These are phyloP conservation scores for Salminus brasiliensis DNA, from an alignment of 2,113 vertebrate species.

Conservation along the genomic window DNA sequence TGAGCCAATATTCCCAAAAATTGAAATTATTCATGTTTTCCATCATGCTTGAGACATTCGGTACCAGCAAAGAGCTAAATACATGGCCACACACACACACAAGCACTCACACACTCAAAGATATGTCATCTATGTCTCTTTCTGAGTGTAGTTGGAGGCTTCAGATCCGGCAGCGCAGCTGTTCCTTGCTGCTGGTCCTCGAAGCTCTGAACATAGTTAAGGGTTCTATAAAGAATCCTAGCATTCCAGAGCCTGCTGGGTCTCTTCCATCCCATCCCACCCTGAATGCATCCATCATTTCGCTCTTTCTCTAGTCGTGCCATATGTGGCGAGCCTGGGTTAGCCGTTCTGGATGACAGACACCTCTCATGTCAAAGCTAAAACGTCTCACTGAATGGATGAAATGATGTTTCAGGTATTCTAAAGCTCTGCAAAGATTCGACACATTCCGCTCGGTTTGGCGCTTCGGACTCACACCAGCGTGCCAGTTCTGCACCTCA, in stretches of 20 bases:
- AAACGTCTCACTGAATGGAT: slow-evolving; percentile 3
- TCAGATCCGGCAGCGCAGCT: slow-evolving; percentile 61
- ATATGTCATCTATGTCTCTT: slow-evolving; percentile 37
- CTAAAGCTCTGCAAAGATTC: slow-evolving; percentile 17
- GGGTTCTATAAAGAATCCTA: slow-evolving; percentile 52
- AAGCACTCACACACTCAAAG: slow-evolving; percentile 2
- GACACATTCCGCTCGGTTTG: slow-evolving; percentile 34
- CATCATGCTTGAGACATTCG: not conserved
- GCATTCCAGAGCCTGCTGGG: slow-evolving; percentile 42
- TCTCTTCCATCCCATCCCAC: slow-evolving; percentile 42
- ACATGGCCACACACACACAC: slow-evolving; percentile 28
- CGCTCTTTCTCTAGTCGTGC: not conserved
- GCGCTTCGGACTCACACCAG: slow-evolving; percentile 19
- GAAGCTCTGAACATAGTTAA: slow-evolving; percentile 55
- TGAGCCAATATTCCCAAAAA: not conserved
- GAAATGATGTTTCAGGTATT: not conserved
- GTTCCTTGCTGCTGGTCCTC: slow-evolving; percentile 49
- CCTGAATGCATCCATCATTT: not conserved
- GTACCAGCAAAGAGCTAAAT: not conserved
- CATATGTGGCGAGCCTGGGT: not conserved
- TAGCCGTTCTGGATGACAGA: not conserved
- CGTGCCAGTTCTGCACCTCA: slow-evolving; percentile 12
- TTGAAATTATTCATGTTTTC: not conserved
- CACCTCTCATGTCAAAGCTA: not conserved
- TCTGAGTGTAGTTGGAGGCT: not conserved